Percentiles rank a stretch among this genome's conserved stretches.
Evolutionary conservation across 2,888 invertebrate genomes (phyloP).

Genomic region (Nudaria mundana): DNA sequence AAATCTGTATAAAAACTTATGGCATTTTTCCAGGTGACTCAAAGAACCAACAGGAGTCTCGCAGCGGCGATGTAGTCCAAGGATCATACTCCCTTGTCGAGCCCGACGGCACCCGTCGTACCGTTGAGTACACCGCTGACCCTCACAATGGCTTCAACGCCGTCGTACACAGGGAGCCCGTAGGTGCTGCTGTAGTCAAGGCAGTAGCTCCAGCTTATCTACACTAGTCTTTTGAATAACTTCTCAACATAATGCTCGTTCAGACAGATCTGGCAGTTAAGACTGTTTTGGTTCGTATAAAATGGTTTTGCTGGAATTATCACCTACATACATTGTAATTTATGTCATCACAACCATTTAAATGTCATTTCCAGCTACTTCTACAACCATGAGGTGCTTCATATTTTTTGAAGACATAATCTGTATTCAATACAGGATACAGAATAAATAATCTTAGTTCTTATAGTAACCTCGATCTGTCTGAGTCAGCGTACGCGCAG

Average conservation of each 20-base stretch:
- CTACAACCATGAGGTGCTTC: too few relatives aligned
- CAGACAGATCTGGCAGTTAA: constrained; percentile 34
- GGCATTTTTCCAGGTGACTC: constrained; percentile 58
- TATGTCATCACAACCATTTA: too few relatives aligned
- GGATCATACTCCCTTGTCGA: constrained; percentile 84
- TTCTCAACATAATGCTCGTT: constrained; percentile 9
- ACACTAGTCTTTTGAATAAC: constrained; percentile 50
- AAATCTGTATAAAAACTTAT: neutral
- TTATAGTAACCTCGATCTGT: constrained; percentile 38
- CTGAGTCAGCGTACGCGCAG: constrained; percentile 30
- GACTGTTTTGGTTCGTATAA: too few relatives aligned
- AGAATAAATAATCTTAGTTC: constrained; percentile 15
- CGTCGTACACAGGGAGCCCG: constrained; percentile 83
- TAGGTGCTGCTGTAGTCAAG: constrained; percentile 68
- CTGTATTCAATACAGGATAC: too few relatives aligned
- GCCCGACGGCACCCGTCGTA: constrained; percentile 83
- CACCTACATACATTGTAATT: too few relatives aligned
- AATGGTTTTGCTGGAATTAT: too few relatives aligned
- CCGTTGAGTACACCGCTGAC: constrained; percentile 84
- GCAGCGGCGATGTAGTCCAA: constrained; percentile 84
- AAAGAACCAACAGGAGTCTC: constrained; percentile 74
- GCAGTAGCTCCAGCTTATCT: constrained; percentile 56
- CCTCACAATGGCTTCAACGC: constrained; percentile 85
- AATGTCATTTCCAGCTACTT: too few relatives aligned
- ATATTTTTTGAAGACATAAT: too few relatives aligned